Conservation (phyloP, 2,888 invertebrate species). For the Alviniconcha strummeri region DNA sequence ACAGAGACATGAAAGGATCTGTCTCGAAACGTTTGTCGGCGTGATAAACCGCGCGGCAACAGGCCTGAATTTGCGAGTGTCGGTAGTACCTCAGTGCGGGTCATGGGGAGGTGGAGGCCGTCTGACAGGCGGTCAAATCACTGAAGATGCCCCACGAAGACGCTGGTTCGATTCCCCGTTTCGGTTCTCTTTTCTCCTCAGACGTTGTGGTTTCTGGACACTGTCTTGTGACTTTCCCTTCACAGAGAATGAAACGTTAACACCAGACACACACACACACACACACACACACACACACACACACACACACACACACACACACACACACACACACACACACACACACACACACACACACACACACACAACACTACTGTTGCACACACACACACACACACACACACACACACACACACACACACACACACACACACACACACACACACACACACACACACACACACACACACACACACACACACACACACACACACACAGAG, state of each 20-base stretch:
- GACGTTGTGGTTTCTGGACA: too few species aligned
- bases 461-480: constrained; percentile 14
- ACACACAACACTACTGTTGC: background rate
- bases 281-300: background rate
- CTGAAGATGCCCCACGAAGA: too few species aligned
- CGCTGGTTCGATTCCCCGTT: too few species aligned
- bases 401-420: background rate
- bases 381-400: constrained; percentile 10
- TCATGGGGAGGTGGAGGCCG: too few species aligned
- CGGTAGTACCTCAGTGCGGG: too few species aligned
- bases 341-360: constrained; percentile 12
- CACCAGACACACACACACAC: background rate
- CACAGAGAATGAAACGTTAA: background rate
- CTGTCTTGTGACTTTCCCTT: too few species aligned
- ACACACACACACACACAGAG: background rate
- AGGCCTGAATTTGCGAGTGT: too few species aligned
- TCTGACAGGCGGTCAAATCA: too few species aligned
- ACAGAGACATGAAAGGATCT: too few species aligned
- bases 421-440: background rate
- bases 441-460: constrained; percentile 12
- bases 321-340: constrained; percentile 8
- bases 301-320: background rate
- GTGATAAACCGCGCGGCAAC: too few species aligned
- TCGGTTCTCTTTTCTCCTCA: too few species aligned
- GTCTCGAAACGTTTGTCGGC: too few species aligned